Evolutionary conservation across 2,113 vertebrate genomes (phyloP).

Genomic region (Heliornis fulica): DNA sequence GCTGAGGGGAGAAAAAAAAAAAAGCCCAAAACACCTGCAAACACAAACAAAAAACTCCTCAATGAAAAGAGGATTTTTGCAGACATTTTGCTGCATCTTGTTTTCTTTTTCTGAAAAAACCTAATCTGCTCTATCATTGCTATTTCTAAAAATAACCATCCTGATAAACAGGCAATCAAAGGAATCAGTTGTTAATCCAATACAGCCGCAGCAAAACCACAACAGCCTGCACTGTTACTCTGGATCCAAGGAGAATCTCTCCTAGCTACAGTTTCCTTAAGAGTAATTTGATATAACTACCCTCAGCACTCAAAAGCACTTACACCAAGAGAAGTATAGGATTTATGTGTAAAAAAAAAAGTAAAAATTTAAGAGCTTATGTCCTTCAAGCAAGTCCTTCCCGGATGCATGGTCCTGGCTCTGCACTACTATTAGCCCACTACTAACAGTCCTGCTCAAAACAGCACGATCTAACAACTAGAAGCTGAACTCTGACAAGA

Average conservation of each 20-base stretch:
- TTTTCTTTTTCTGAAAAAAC: neutral
- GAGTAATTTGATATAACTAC: neutral
- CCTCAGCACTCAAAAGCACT: neutral
- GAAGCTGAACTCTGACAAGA: neutral
- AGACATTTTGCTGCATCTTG: neutral
- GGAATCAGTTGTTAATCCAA: neutral
- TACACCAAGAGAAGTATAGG: neutral
- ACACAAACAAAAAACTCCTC: neutral
- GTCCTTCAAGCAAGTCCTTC: neutral
- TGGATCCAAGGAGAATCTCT: neutral
- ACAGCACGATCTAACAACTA: neutral
- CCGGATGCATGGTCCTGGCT: neutral
- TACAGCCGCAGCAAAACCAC: neutral
- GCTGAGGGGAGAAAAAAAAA: neutral
- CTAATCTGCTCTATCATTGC: neutral
- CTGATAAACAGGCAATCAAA: neutral
- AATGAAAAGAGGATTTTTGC: neutral
- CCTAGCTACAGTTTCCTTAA: neutral
- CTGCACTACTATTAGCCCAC: neutral
- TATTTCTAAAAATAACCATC: neutral
- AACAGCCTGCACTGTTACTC: neutral
- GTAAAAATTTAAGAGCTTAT: neutral
- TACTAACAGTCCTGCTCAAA: neutral
- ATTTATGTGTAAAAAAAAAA: neutral
- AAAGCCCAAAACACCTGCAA: neutral